These are phyloP conservation scores for Brachionus plicatilis DNA, from an alignment of 1,140 invertebrate species.

Conservation along the genomic window DNA sequence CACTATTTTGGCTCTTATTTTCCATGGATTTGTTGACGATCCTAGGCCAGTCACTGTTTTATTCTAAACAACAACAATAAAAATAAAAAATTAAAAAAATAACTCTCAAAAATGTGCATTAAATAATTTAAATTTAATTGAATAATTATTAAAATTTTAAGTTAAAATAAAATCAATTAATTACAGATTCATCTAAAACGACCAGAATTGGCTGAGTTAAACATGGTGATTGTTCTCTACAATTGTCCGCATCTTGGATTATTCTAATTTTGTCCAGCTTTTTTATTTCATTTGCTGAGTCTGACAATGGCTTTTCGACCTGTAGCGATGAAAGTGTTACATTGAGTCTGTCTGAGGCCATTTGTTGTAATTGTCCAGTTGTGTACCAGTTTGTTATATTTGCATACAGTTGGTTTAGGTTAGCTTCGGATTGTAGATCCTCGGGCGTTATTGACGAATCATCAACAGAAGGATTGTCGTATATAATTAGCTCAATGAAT, in stretches of 20 bases:
- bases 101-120: neutral
- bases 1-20: neutral
- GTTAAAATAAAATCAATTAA: neutral
- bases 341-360: neutral
- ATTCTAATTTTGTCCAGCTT: neutral
- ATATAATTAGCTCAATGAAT: neutral
- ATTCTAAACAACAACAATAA: neutral
- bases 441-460: neutral
- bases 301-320: neutral
- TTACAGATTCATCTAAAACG: conserved; percentile 5
- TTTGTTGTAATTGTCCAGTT: conserved; percentile 32
- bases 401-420: neutral
- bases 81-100: neutral
- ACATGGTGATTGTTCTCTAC: conserved; percentile 24
- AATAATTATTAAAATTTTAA: too few species aligned
- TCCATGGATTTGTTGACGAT: neutral
- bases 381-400: neutral
- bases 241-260: neutral
- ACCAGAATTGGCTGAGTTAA: conserved; percentile 5
- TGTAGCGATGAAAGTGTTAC: neutral
- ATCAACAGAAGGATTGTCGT: neutral
- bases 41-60: neutral
- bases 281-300: conserved; percentile 6
- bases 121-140: too few species aligned
- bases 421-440: neutral